Base-by-base conservation (phyloP, 2,113 vertebrate species). In the Raphicerus campestris region DNA sequence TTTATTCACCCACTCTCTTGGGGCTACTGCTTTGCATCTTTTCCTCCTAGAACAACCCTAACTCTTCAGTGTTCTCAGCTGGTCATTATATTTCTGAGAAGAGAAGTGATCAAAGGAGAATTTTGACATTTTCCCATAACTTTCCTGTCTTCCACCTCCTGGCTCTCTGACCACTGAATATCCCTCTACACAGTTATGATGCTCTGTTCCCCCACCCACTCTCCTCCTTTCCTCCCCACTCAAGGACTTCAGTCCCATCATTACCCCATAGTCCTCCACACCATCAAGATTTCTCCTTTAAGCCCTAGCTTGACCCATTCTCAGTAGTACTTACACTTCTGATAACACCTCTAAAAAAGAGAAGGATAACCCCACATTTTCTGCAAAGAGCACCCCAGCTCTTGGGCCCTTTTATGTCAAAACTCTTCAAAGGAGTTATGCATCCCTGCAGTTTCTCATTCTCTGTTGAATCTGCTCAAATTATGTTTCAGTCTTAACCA, bases 261-360 rank as follows among this genome's bases (percentile, higher is more conserved):
- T 80, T 51, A 56, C 42, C 6, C 7, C 22, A 26, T 53, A 22
- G 28, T 94, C 32, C 5, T 85, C 20, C 6, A 70, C 2, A 96
- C 4, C n/a, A 91, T 63, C 16, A 92, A 87, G 20, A 32, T 53
- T 82, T 87, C 87, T 95, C 35, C 87, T 78, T 93, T 87, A 92
- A 95, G 87, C 10, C 39, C 22, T 87, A 80, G 66, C 70, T 51
- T 92, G 35, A 42, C 7, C 35, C 86, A 56, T 75, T 95, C n/a
- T 42, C 53, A 63, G 66, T 19, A 78, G 5, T 28, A 39, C 6
- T 83, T 39, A 88, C 60, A 70, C 4, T 77, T 96, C 58, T 42
- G 19, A 81, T 77, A 26, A 10, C 53, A 80, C 61, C 66, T 80
- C 10, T 20, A 22, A 92, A 78, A 92, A 70, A 89, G 35, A 91